Conservation (phyloP, 2,797 vertebrate genomes). For the Paedocypris micromegethes region DNA sequence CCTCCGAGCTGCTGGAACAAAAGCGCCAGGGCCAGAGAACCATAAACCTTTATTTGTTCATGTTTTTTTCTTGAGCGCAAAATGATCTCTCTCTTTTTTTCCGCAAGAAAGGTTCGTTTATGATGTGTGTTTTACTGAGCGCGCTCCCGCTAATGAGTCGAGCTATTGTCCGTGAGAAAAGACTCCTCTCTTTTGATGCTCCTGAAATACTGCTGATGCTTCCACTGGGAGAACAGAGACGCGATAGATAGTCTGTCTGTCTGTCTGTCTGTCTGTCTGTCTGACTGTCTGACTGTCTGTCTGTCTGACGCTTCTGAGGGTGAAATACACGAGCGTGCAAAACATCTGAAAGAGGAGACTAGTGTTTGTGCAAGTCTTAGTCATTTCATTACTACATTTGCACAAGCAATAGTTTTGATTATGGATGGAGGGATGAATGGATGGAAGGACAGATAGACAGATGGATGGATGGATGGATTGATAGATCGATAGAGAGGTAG, state of each 20-base stretch:
- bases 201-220: background rate
- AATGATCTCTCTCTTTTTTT: background rate
- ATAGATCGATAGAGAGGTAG: too few relatives aligned
- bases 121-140: background rate
- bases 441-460: too few relatives aligned
- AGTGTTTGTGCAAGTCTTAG: too few relatives aligned
- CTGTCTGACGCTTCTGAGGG: background rate
- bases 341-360: background rate
- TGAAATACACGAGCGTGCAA: background rate
- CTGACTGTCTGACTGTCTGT: background rate
- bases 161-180: background rate
- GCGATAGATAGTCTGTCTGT: background rate
- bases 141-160: background rate
- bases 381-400: too few relatives aligned
- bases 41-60: background rate
- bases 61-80: background rate
- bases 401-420: too few relatives aligned
- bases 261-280: too few relatives aligned
- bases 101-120: constrained; percentile 2
- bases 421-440: too few relatives aligned
- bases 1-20: constrained; percentile 13
- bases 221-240: constrained; percentile 5
- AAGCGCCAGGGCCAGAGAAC: constrained; percentile 11
- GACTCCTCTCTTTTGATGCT: constrained; percentile 1
- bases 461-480: too few relatives aligned